Percentiles rank a stretch among this genome's conserved stretches.
phyloP scores from a whole-genome alignment of 2,113 vertebrate genomes.

The Takifugu flavidus region DNA sequence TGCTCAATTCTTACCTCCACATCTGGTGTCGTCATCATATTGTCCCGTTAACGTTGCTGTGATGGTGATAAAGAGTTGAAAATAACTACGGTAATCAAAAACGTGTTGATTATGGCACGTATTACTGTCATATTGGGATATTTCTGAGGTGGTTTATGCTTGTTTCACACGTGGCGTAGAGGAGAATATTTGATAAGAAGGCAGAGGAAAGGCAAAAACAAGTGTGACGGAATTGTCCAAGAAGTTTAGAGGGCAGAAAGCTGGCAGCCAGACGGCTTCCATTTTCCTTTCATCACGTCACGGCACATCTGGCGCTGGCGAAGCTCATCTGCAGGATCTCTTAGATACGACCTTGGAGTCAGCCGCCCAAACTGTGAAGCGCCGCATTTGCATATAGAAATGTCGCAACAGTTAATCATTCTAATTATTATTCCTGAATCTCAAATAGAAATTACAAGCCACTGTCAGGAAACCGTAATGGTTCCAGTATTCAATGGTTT shows the following conservation, averaged over 20 bases:
- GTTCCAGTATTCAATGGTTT: background rate
- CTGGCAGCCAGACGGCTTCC: background rate
- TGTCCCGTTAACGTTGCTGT: constrained; percentile 17
- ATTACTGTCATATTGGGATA: too few relatives aligned
- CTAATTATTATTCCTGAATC: background rate
- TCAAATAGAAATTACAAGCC: background rate
- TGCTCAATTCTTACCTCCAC: constrained; percentile 38
- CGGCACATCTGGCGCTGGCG: background rate
- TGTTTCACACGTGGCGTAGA: too few relatives aligned
- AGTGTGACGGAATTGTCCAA: background rate
- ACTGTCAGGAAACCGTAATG: background rate
- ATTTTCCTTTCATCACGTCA: background rate
- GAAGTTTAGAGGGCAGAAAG: background rate
- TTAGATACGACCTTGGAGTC: background rate
- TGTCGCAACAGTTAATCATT: background rate
- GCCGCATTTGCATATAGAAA: background rate
- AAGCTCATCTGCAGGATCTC: background rate
- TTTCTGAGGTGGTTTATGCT: too few relatives aligned
- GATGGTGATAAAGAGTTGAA: background rate
- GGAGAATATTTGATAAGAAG: too few relatives aligned
- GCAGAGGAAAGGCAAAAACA: background rate
- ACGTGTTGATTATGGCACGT: constrained; percentile 34
- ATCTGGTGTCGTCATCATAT: constrained; percentile 22
- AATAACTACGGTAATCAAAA: constrained; percentile 10
- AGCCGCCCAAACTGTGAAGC: background rate